Evolutionary conservation across 2,888 invertebrate genomes (phyloP).

Genomic region (Ophraella communa): DNA sequence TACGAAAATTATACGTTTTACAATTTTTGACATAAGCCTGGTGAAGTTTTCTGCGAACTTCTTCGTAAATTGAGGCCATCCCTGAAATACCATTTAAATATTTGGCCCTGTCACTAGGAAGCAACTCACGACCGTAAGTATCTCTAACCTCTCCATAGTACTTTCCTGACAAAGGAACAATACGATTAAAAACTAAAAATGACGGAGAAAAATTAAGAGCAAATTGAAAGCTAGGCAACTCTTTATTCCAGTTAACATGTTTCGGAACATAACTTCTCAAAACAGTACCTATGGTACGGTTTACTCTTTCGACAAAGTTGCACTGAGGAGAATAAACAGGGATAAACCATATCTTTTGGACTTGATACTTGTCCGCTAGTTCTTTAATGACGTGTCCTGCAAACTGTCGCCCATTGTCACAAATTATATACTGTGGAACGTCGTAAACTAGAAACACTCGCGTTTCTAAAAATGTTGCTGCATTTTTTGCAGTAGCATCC

Average conservation of each 20-base stretch:
- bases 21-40: not conserved
- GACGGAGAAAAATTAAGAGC: too few species aligned
- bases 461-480: not conserved
- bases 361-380: too few species aligned
- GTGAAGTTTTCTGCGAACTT: not conserved
- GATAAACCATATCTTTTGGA: not conserved
- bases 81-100: not conserved
- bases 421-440: too few species aligned
- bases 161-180: not conserved
- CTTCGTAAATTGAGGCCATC: not conserved
- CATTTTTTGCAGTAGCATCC: not conserved
- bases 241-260: too few species aligned
- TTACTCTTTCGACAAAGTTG: not conserved
- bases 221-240: too few species aligned
- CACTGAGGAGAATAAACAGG: not conserved
- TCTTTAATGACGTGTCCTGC: too few species aligned
- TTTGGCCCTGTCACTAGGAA: not conserved
- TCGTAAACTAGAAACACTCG: not conserved
- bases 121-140: not conserved
- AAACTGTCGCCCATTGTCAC: too few species aligned
- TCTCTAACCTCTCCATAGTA: not conserved
- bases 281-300: not conserved
- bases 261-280: not conserved
- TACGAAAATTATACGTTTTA: not conserved
- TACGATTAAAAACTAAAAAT: too few species aligned